Base-by-base conservation (phyloP, 2,797 vertebrate species). In the Sternarchorhynchus goeldii region DNA sequence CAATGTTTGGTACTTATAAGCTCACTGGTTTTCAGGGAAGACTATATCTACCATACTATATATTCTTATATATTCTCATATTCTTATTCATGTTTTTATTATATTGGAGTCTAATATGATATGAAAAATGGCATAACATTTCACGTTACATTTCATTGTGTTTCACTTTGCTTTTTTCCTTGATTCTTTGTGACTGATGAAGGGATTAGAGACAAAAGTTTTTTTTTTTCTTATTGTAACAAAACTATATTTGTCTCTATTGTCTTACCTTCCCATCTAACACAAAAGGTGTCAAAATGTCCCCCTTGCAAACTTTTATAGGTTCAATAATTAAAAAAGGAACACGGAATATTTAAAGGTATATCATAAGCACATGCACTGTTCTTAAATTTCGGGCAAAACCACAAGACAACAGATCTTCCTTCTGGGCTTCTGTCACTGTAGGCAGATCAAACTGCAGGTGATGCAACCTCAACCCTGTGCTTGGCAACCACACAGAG, bases 381-480 rank as follows among this genome's bases (percentile, higher is more conserved):
- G 64, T 58, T 31, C 56, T 70, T 21, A 71, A 64, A 75, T 70
- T 75, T 58, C 18, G 21, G 39, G 18, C 50, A 32, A 32, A 34
- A 53, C 20, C 53, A 71, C 68, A 71, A 57, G 53, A 39, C 41
- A 14, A 59, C 32, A 50, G 73, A 80, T 75, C 60, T 21, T 75
- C 68, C 41, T 71, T 5, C 45, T 31, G 34, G 53, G 18, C 53
- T 31, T 0, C 68, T 39, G 41, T 64, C 73, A 65, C 59, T 45
- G 45, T 34, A 65, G 68, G 50, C 53, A 71, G 58, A 70, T 50
- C 31, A 76, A 56, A 59, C 68, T 45, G 32, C 36, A 66, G 69
- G 67, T 82, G 81, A 82, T 76, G 81, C 81, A 82, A 82, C 18
- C 6, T 7, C 55, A 62, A 65, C 67, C 39, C n/a, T 45, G 73